A percentile compares a stretch with the other conserved stretches of the same genome.
Evolutionary conservation across 2,888 invertebrate species (phyloP).

Genomic region (Nomada lathburiana): DNA sequence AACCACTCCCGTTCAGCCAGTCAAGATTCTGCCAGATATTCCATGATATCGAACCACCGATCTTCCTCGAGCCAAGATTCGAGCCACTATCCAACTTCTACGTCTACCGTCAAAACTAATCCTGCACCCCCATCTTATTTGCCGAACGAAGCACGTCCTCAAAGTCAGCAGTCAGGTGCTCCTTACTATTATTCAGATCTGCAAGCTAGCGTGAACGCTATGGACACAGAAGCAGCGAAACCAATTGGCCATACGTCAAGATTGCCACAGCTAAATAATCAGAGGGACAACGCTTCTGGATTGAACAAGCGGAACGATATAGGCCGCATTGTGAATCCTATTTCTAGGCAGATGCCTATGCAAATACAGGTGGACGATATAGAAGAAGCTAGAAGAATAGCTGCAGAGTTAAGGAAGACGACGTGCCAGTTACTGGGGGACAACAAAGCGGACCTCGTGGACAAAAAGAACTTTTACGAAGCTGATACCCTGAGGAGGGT

Average conservation of each 20-base stretch:
- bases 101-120: constrained; percentile 59
- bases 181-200: constrained; percentile 95
- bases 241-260: constrained; percentile 75
- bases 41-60: constrained; percentile 74
- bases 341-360: constrained; percentile 82
- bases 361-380: constrained; percentile 80
- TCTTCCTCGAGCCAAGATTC: constrained; percentile 72
- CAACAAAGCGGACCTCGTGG: constrained; percentile 85
- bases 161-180: constrained; percentile 88
- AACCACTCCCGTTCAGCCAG: constrained; percentile 76
- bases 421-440: constrained; percentile 80
- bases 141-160: constrained; percentile 62
- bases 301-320: constrained; percentile 86
- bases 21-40: constrained; percentile 65
- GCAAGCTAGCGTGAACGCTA: constrained; percentile 76
- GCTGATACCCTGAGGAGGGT: constrained; percentile 87
- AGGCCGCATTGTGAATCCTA: constrained; percentile 90
- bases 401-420: constrained; percentile 81
- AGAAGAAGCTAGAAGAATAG: constrained; percentile 80
- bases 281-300: constrained; percentile 88
- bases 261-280: constrained; percentile 88
- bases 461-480: constrained; percentile 90
- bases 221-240: constrained; percentile 63
- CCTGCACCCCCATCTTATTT: constrained; percentile 61
- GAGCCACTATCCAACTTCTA: constrained; percentile 72